phyloP scores from a whole-genome alignment of 2,113 vertebrate species.

The Phainopepla nitens region DNA sequence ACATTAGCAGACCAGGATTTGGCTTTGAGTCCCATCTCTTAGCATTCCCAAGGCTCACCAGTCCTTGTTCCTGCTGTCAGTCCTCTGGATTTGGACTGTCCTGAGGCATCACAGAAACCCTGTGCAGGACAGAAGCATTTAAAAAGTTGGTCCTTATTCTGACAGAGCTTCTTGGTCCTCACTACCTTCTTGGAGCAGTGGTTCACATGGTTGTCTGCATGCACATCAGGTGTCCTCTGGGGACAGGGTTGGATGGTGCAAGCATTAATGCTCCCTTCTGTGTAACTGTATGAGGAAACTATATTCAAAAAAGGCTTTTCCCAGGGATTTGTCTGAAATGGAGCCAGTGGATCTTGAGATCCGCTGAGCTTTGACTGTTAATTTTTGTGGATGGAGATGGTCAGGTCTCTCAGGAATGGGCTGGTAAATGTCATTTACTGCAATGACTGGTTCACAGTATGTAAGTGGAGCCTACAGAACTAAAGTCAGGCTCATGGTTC shows the following conservation, averaged over 20 bases:
- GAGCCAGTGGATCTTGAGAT: not conserved
- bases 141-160: not conserved
- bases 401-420: not conserved
- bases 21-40: not conserved
- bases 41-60: not conserved
- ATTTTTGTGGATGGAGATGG: not conserved
- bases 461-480: not conserved
- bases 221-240: not conserved
- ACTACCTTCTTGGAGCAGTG: not conserved
- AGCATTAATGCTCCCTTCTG: not conserved
- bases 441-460: not conserved
- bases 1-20: not conserved
- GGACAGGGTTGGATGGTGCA: not conserved
- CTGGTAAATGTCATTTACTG: not conserved
- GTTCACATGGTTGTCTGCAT: rapidly evolving
- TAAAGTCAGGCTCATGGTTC: not conserved
- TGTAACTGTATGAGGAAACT: not conserved
- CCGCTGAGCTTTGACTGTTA: not conserved
- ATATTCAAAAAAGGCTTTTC: not conserved
- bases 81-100: not conserved
- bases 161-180: not conserved
- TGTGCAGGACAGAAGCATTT: not conserved
- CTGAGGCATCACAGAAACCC: not conserved
- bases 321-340: not conserved
- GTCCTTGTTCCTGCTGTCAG: not conserved